These are phyloP conservation scores for Lasiurus borealis DNA, from an alignment of 2,113 vertebrate genomes.

Conservation along the genomic window DNA sequence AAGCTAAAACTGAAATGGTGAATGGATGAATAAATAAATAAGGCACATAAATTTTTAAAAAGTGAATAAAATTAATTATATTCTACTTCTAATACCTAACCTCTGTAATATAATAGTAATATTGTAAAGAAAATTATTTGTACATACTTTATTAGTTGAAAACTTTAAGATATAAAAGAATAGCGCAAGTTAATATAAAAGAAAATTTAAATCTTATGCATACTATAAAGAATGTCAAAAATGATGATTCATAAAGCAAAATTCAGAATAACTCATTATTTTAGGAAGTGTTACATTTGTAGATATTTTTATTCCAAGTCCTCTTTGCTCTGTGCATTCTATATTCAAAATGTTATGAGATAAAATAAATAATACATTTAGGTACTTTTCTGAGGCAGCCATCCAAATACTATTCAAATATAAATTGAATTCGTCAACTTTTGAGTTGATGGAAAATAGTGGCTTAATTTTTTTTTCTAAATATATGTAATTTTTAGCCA, in stretches of 20 bases:
- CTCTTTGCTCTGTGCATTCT: not conserved
- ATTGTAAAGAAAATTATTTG: not conserved
- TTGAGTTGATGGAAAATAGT: not conserved
- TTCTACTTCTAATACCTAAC: not conserved
- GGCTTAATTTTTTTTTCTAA: not conserved
- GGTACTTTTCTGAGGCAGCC: slow-evolving; percentile 29
- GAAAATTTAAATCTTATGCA: slow-evolving; percentile 45
- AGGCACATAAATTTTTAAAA: slow-evolving; percentile 3
- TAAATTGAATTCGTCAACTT: not conserved
- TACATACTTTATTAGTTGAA: not conserved
- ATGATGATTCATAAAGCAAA: slow-evolving; percentile 4
- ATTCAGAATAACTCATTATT: not conserved
- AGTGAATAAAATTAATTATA: slow-evolving; percentile 37
- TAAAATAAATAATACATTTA: slow-evolving; percentile 10
- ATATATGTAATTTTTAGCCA: not conserved
- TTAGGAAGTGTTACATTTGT: not conserved
- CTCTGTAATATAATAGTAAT: not conserved
- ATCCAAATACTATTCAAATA: slow-evolving; percentile 11
- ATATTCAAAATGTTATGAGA: not conserved
- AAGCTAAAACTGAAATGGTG: not conserved
- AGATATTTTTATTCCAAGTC: not conserved
- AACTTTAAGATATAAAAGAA: not conserved
- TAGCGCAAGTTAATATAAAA: not conserved
- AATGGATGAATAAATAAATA: not conserved
- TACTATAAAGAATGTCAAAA: not conserved